Evolutionary conservation across 35 echinoderm and acorn worm species (phyloP).

Genomic region (Heliocidaris erythrogramma): DNA sequence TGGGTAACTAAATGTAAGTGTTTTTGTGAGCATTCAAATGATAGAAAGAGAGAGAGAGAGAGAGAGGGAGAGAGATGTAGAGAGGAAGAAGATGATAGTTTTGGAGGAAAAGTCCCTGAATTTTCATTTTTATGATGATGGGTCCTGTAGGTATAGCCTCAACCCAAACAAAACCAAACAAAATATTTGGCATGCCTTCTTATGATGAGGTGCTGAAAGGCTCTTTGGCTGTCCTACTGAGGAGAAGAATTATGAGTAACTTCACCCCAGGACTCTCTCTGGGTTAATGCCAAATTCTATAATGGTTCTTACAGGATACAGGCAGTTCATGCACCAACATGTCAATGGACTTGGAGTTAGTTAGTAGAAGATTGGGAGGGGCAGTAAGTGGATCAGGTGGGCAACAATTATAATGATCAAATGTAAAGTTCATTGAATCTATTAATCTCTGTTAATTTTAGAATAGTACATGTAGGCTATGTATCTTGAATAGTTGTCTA

Average conservation of each 20-base stretch:
- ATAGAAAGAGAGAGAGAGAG: background rate
- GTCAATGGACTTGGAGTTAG: too few species aligned
- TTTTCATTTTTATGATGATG: background rate
- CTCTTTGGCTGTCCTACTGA: background rate
- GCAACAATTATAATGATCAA: too few species aligned
- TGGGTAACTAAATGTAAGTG: background rate
- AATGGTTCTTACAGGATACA: background rate
- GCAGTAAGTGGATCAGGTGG: too few species aligned
- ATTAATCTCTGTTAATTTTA: too few species aligned
- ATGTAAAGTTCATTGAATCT: too few species aligned
- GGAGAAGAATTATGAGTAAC: background rate
- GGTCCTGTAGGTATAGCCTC: background rate
- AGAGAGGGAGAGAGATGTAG: background rate
- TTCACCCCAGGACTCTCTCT: background rate
- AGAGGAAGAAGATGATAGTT: too few species aligned
- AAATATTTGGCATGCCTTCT: background rate
- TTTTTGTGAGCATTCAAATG: background rate
- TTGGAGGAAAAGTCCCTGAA: background rate
- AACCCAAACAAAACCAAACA: conserved; percentile 11
- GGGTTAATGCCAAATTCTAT: background rate
- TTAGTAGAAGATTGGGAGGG: too few species aligned
- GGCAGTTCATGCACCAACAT: too few species aligned
- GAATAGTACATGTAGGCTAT: too few species aligned
- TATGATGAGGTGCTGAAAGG: conserved; percentile 7
- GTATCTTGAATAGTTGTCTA: too few species aligned